A percentile compares a stretch with the other conserved stretches of the same genome.
Evolutionary conservation across 2,797 vertebrate species (phyloP).

Genomic region (Takifugu ocellatus): DNA sequence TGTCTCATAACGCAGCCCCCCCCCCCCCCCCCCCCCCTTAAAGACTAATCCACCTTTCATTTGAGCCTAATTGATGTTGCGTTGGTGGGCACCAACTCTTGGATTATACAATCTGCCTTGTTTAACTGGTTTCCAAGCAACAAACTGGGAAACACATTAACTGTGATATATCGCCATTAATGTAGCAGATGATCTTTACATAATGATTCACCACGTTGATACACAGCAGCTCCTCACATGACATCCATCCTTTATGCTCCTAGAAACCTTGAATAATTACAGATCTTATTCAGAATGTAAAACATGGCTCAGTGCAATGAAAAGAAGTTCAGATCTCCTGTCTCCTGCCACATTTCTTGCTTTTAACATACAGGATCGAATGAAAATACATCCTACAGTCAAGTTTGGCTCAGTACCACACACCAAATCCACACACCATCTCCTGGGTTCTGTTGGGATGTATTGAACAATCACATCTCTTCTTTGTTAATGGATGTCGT

Average conservation of each 20-base stretch:
- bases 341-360: too few species aligned
- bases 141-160: conserved; percentile 30
- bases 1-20: too few species aligned
- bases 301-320: too few species aligned
- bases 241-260: background rate
- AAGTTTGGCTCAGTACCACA: too few species aligned
- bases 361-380: too few species aligned
- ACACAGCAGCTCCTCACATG: background rate
- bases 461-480: too few species aligned
- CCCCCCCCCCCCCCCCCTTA: conserved; percentile 36
- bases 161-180: conserved; percentile 8
- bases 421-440: too few species aligned
- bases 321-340: too few species aligned
- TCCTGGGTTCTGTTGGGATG: too few species aligned
- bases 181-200: conserved; percentile 4
- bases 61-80: conserved; percentile 58
- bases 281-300: background rate
- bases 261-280: background rate
- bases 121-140: conserved; percentile 50
- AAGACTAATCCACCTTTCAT: conserved; percentile 57
- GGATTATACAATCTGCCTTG: conserved; percentile 52
- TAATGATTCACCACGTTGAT: background rate
- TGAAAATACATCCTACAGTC: too few species aligned
- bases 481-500: too few species aligned
- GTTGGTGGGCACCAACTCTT: conserved; percentile 38